These are phyloP conservation scores for Ceuthmochares aereus DNA, from an alignment of 2,113 vertebrate species.

Conservation along the genomic window DNA sequence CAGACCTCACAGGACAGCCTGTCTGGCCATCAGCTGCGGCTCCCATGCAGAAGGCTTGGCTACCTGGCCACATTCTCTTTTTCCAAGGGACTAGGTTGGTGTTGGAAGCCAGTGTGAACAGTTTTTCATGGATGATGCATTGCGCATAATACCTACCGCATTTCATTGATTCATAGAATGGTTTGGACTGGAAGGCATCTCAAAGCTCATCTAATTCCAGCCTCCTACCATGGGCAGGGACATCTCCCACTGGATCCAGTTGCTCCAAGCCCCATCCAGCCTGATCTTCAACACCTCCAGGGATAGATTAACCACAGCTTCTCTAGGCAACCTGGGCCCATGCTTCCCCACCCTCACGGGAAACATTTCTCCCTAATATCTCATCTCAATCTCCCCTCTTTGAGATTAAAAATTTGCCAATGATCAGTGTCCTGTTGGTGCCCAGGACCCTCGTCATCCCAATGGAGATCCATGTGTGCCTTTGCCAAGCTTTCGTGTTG, in stretches of 20 bases:
- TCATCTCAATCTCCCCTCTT: too few species aligned
- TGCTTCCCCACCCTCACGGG: too few species aligned
- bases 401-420: not conserved
- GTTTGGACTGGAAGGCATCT: too few species aligned
- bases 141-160: not conserved
- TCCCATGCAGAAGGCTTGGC: not conserved
- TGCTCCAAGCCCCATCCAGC: too few species aligned
- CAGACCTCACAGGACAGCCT: not conserved
- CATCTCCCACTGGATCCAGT: too few species aligned
- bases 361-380: too few species aligned
- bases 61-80: not conserved
- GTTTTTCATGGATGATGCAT: not conserved
- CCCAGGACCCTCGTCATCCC: not conserved
- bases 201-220: too few species aligned
- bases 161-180: not conserved
- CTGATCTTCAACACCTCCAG: too few species aligned
- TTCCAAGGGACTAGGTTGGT: not conserved
- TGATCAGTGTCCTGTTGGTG: not conserved
- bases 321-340: too few species aligned
- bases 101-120: not conserved
- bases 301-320: too few species aligned
- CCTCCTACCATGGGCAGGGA: too few species aligned
- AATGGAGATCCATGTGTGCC: not conserved
- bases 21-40: conserved; percentile 53
- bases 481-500: not conserved